Percentiles rank a stretch among this genome's conserved stretches.
phyloP scores from a whole-genome alignment of 2,113 vertebrate genomes.

The Vulpes ferrilata region DNA sequence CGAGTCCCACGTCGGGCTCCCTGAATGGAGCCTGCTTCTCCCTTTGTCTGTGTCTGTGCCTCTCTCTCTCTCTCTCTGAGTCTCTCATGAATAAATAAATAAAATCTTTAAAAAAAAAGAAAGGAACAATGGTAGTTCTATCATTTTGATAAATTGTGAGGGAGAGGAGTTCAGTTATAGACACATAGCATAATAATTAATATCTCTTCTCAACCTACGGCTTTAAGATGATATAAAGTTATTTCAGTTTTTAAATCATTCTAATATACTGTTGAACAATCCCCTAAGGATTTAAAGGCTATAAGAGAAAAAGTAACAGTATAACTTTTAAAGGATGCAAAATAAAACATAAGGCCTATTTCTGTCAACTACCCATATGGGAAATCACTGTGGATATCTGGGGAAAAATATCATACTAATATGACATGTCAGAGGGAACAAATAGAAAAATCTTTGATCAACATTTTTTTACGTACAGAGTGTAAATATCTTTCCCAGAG shows the following conservation, averaged over 20 bases:
- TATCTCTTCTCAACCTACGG: background rate
- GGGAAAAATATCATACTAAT: background rate
- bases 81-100: no score
- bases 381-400: background rate
- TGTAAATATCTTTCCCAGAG: background rate
- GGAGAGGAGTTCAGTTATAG: constrained; percentile 12
- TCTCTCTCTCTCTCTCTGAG: no score
- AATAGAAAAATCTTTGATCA: background rate
- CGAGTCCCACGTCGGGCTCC: no score
- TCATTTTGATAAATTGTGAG: constrained; percentile 47
- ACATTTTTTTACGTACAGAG: background rate
- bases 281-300: background rate
- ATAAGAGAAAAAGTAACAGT: constrained; percentile 18
- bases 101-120: background rate
- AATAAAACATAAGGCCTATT: constrained; percentile 27
- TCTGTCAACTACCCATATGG: background rate
- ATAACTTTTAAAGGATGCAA: constrained; percentile 12
- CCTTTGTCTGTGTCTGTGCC: no score
- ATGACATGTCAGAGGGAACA: background rate
- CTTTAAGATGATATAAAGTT: constrained; percentile 9
- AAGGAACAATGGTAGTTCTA: constrained; percentile 25
- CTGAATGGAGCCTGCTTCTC: no score
- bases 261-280: background rate
- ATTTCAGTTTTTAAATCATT: constrained; percentile 48
- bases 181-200: constrained; percentile 1